These are phyloP conservation scores for Hydrophis major DNA, from an alignment of 2,797 vertebrate genomes.

Conservation along the genomic window DNA sequence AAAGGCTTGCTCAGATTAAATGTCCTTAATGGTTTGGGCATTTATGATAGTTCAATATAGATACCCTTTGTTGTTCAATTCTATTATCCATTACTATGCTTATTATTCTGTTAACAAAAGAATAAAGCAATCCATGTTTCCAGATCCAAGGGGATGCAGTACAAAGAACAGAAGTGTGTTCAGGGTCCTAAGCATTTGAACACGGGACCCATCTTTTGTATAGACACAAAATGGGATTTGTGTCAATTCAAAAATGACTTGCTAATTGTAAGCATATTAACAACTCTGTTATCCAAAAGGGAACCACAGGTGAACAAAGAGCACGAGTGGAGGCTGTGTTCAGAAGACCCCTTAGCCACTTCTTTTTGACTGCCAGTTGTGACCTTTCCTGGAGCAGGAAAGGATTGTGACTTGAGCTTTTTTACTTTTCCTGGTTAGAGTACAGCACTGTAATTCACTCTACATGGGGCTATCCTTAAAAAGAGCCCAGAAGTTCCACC, in stretches of 20 bases:
- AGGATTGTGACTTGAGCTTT: background rate
- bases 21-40: background rate
- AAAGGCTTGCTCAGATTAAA: background rate
- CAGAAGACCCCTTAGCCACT: background rate
- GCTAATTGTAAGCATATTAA: background rate
- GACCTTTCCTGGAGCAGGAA: background rate
- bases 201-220: background rate
- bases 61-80: background rate
- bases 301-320: background rate
- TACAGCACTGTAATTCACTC: background rate
- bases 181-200: background rate
- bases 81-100: background rate
- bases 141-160: background rate
- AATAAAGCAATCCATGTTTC: background rate
- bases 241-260: background rate
- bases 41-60: background rate
- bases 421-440: background rate
- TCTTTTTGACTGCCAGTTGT: background rate
- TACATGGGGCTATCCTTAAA: background rate
- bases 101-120: background rate
- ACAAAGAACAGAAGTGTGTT: background rate
- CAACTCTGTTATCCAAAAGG: background rate
- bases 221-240: background rate
- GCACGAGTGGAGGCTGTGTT: background rate
- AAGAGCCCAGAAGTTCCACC: background rate